Base-by-base conservation (phyloP, 2,113 vertebrate genomes). In the Callionymus lyra region DNA sequence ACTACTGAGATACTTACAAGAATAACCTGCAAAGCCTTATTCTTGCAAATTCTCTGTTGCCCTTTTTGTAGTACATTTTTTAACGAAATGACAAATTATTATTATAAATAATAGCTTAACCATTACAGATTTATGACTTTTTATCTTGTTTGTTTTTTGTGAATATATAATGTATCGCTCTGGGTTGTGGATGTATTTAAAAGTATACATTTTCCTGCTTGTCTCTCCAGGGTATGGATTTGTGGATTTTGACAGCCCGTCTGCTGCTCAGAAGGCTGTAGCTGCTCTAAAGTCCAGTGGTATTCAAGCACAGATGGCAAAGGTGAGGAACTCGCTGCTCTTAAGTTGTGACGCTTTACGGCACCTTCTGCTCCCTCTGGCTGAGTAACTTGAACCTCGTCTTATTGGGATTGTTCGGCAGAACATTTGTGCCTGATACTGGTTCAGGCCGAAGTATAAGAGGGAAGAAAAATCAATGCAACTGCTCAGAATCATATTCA, bases 251-350 rank as follows among this genome's bases (percentile, higher is more conserved):
- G 95, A 98, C 81, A 96, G 91, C 76, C 94, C 93, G 0, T 85
- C 90, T 35, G 94, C 94, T 37, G 95, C 95, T 70, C 95, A 98
- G 87, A 97, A 98, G 77, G 94, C 95, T 0, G 94, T 98, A 62
- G 88, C 88, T 21, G 91, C 91, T 73, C 83, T 98, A 67, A 98
- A 98, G 79, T 90, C 86, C 40, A 91, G 47, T 44, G 93, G 95
- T 52, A 88, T 98, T 61, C 95, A 98, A 76, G 95, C 94, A 64
- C 95, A 98, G 81, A 98, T 98, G 95, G 95, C 95, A 72, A 98
- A 98, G 91, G 95, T 98, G 85, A 83, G 86, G 48, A n/a, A 55
- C 70, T 70, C 58, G 45, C 58, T 64, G 44, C 63, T 43, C 27
- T 50, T 42, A 68, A 47, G 74, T 71, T 50, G 62, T 39, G 38